Evolutionary conservation across 64 coral and sea anemone genomes (phyloP), one percentile per base, ranked within the genome.

Genomic region (Anthopleura sola): DNA sequence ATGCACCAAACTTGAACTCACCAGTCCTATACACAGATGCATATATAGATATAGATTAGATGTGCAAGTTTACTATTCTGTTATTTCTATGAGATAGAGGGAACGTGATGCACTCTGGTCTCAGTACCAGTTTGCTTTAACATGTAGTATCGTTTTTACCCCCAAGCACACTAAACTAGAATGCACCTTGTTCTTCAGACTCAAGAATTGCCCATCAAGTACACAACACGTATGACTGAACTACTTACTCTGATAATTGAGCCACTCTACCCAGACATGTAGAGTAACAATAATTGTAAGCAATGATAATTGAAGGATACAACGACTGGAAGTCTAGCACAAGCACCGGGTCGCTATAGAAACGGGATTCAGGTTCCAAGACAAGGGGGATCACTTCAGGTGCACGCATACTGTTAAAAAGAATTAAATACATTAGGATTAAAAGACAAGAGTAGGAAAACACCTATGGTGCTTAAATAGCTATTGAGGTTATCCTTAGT

Each of bases 261-360:
- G 92, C 92, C 44, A 99, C 90, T 86, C 87, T 89, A 18, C 97
- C 97, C 21, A 99, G 81, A 64, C 97, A 99, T 2, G 97, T 99
- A 20, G 97, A 99, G 88, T 91, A 99, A 37, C 97, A 99, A 82
- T 99, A 99, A 53, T 99, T 99, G 80, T 99, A 99, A 1, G 97
- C 97, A 49, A 99, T 99, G 37, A 99, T 88, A 76, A 99, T 87
- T 1, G 97, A 92, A 0, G 97, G 97, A 37, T 99, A 99, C 55
- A 99, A 66, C 3, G 97, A 99, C 85, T 99, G 97, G 50, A 99
- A 99, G 60, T 99, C 97, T 21, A 99, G 75, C n/a, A 99, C 97
- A 39, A 99, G 78, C 19, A 99, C 97, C 24, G 97, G 97, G 74
- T 99, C 88, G 36, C 68, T 87, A 51, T 99, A 99, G 57, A 99